phyloP scores from a whole-genome alignment of 2,888 invertebrate species.

The Brachyptera putata region DNA sequence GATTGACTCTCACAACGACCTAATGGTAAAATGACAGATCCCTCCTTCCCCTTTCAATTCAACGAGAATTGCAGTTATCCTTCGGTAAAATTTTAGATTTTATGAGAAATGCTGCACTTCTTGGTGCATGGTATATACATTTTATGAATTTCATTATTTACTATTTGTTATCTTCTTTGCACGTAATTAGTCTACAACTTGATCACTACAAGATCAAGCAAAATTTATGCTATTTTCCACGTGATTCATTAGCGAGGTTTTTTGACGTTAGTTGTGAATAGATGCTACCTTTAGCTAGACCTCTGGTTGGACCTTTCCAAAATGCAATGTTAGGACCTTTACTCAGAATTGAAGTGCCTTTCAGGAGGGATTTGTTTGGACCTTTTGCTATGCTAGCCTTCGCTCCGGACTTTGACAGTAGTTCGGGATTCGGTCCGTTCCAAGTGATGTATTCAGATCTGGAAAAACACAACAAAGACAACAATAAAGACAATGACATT shows the following conservation, averaged over 20 bases:
- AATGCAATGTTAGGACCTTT: slow-evolving; percentile 63
- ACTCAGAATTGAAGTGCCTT: slow-evolving; percentile 49
- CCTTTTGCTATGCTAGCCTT: slow-evolving; percentile 50
- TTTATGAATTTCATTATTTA: not conserved
- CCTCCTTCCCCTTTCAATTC: not conserved
- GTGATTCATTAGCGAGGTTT: slow-evolving; percentile 24
- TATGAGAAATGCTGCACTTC: not conserved
- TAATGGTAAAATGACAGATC: too few species aligned
- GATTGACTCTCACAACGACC: too few species aligned
- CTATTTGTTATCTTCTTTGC: slow-evolving; percentile 24
- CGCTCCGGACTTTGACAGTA: slow-evolving; percentile 48
- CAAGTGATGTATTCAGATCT: slow-evolving; percentile 69
- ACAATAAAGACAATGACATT: too few species aligned
- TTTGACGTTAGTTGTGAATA: slow-evolving; percentile 58
- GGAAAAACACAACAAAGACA: not conserved
- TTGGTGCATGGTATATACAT: not conserved
- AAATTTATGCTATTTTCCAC: slow-evolving; percentile 30
- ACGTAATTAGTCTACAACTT: not conserved
- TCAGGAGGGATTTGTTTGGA: slow-evolving; percentile 50
- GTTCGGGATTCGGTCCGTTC: slow-evolving; percentile 71
- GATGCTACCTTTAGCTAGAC: slow-evolving; percentile 73
- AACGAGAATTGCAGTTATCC: not conserved
- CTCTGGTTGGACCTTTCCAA: slow-evolving; percentile 66
- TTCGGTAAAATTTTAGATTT: not conserved
- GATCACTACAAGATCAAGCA: slow-evolving; percentile 24